These are phyloP conservation scores for Falco columbarius DNA, from an alignment of 2,797 vertebrate species.

Conservation along the genomic window DNA sequence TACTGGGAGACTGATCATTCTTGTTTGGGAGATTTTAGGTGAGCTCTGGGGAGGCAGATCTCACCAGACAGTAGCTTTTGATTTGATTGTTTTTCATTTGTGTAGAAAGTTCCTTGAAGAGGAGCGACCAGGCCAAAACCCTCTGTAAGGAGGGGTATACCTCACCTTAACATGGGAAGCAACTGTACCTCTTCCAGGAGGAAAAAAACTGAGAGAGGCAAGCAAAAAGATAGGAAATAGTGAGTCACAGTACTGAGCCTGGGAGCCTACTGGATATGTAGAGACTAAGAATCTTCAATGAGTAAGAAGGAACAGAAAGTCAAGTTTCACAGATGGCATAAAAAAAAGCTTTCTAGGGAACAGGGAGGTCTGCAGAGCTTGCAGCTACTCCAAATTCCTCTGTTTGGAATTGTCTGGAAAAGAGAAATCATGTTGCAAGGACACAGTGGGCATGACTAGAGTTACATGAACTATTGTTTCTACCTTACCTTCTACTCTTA, in stretches of 20 bases:
- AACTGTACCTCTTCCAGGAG: neutral
- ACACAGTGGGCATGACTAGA: neutral
- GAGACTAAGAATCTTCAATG: neutral
- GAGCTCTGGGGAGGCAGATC: neutral
- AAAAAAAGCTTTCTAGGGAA: neutral
- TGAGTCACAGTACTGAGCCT: neutral
- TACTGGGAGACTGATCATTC: neutral
- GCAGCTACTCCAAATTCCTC: fast-evolving
- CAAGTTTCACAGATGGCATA: neutral
- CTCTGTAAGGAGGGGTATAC: neutral
- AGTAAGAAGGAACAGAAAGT: neutral
- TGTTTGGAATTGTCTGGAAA: neutral
- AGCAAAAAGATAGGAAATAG: neutral
- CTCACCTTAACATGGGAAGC: neutral
- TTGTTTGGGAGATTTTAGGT: neutral
- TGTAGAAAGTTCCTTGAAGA: neutral
- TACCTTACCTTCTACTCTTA: neutral
- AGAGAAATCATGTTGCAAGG: neutral
- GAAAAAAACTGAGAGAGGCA: neutral
- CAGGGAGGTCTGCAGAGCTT: neutral
- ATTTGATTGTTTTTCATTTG: neutral
- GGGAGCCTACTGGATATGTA: neutral
- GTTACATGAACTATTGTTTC: neutral
- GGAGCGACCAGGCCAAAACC: neutral
- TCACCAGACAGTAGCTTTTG: neutral